phyloP scores from a whole-genome alignment of 2,888 invertebrate genomes.

The Melanostoma mellinum region DNA sequence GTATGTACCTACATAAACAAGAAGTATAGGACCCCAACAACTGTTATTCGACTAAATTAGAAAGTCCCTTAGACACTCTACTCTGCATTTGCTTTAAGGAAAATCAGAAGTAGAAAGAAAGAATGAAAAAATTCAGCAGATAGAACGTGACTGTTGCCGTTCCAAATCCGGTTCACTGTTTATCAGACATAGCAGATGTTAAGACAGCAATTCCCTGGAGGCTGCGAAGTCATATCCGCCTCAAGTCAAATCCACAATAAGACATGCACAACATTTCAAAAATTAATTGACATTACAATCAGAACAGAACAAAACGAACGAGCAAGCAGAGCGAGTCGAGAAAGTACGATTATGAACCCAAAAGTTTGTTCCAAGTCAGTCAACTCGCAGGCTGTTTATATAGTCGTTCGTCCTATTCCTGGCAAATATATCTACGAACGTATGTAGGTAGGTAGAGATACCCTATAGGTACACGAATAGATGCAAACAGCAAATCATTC shows the following conservation, averaged over 20 bases:
- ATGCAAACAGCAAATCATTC: conserved; percentile 45
- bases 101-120: not conserved
- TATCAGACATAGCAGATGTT: conserved; percentile 36
- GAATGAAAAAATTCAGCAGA: not conserved
- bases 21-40: conserved; percentile 4
- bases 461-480: not conserved
- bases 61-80: conserved; percentile 37
- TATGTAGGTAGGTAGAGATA: too few relatives aligned
- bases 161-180: conserved; percentile 35
- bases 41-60: conserved; percentile 29
- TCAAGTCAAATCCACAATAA: conserved; percentile 48
- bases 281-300: conserved; percentile 62
- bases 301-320: conserved; percentile 22
- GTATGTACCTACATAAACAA: not conserved
- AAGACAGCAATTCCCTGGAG: conserved; percentile 53
- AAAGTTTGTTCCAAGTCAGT: conserved; percentile 38
- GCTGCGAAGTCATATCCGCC: conserved; percentile 67
- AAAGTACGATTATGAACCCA: conserved; percentile 41
- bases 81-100: not conserved
- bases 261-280: conserved; percentile 65
- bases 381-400: not conserved
- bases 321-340: conserved; percentile 8
- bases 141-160: conserved; percentile 38
- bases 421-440: not conserved
- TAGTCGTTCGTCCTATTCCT: conserved; percentile 20